Conservation (phyloP, 1,140 invertebrate genomes). For the Drosophila asahinai region DNA sequence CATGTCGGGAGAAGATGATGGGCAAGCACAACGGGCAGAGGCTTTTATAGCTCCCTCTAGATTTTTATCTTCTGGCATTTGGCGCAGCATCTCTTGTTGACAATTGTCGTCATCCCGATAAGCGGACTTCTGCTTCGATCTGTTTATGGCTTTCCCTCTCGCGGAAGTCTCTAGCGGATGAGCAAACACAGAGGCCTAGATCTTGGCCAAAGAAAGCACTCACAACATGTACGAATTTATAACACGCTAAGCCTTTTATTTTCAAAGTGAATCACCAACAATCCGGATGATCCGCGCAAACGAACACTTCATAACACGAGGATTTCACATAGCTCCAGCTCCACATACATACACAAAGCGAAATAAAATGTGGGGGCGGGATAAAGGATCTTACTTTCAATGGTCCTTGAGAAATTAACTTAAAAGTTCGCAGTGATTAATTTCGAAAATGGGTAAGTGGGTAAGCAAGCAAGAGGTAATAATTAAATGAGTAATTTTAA, state of each 20-base stretch:
- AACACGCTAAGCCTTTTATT: constrained; percentile 72
- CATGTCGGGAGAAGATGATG: constrained; percentile 32
- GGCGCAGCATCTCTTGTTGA: constrained; percentile 62
- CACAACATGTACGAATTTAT: constrained; percentile 35
- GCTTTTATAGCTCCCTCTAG: constrained; percentile 38
- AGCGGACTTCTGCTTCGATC: constrained; percentile 53
- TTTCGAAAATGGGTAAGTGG: background rate
- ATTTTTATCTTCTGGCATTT: constrained; percentile 44
- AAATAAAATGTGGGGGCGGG: constrained; percentile 20
- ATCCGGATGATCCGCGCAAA: constrained; percentile 65
- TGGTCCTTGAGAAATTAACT: constrained; percentile 4
- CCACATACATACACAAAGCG: constrained; percentile 44
- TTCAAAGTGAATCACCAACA: constrained; percentile 71
- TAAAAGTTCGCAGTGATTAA: background rate
- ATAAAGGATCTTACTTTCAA: background rate
- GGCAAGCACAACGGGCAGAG: background rate
- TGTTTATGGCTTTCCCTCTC: constrained; percentile 59
- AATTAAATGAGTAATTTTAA: background rate
- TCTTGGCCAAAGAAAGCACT: constrained; percentile 22
- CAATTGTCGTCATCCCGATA: constrained; percentile 44
- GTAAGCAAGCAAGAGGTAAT: background rate
- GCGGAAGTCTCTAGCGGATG: constrained; percentile 19
- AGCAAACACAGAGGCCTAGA: constrained; percentile 9
- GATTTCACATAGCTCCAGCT: constrained; percentile 34
- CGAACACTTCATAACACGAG: constrained; percentile 58